phyloP scores from a whole-genome alignment of 2,113 vertebrate genomes.

The Corythoichthys haematopterus region DNA sequence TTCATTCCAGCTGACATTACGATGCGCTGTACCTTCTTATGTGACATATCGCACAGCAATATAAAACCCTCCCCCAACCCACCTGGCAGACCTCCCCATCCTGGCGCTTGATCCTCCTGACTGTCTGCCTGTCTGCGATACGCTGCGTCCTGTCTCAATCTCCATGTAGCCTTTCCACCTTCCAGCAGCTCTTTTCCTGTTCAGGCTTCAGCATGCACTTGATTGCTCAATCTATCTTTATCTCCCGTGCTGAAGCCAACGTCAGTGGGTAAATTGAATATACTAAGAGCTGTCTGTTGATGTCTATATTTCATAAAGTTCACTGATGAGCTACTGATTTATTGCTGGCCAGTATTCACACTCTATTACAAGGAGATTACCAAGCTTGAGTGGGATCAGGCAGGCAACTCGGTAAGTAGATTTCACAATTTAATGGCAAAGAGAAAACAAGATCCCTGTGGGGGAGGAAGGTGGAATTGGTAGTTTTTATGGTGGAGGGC shows the following conservation, averaged over 20 bases:
- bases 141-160: slow-evolving; percentile 53
- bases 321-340: slow-evolving; percentile 80
- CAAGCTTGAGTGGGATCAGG: slow-evolving; percentile 72
- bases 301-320: slow-evolving; percentile 81
- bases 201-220: slow-evolving; percentile 65
- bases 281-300: slow-evolving; percentile 80
- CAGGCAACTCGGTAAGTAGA: slow-evolving; percentile 76
- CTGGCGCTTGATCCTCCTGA: slow-evolving; percentile 29
- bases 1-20: background rate
- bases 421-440: slow-evolving; percentile 77
- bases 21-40: slow-evolving; percentile 26
- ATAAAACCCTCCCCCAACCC: slow-evolving; percentile 44
- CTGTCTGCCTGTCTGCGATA: slow-evolving; percentile 43
- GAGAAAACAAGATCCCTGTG: slow-evolving; percentile 67
- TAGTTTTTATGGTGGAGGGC: slow-evolving; percentile 46
- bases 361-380: slow-evolving; percentile 80
- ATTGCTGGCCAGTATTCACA: slow-evolving; percentile 77
- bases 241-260: slow-evolving; percentile 70
- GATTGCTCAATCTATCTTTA: slow-evolving; percentile 80
- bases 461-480: slow-evolving; percentile 45
- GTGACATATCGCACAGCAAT: slow-evolving; percentile 25
- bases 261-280: slow-evolving; percentile 80
- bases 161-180: slow-evolving; percentile 40
- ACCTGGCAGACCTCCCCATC: slow-evolving; percentile 40
- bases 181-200: slow-evolving; percentile 35